Conservation (phyloP, 2,888 invertebrate genomes). For the Meliscaeva auricollis region DNA sequence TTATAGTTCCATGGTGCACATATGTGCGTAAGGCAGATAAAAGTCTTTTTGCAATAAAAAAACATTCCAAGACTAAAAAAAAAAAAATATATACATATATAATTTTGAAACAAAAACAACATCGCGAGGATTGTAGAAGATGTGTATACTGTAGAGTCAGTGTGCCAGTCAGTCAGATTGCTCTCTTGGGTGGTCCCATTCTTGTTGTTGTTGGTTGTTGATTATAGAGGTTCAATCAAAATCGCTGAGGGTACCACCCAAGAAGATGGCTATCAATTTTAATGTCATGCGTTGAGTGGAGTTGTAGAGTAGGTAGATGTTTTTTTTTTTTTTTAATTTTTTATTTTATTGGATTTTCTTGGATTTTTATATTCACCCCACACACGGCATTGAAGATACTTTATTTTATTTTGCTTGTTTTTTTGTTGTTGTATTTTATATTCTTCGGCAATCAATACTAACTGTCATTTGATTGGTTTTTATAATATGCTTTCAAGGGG, state of each 20-base stretch:
- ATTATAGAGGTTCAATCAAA: slow-evolving; percentile 74
- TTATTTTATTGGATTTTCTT: slow-evolving; percentile 31
- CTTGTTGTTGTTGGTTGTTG: slow-evolving; percentile 53
- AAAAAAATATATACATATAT: no score
- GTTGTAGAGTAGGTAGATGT: slow-evolving; percentile 47
- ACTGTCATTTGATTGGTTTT: slow-evolving; percentile 68
- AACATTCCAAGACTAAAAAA: slow-evolving; percentile 21
- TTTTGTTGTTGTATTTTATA: slow-evolving; percentile 13
- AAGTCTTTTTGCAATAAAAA: slow-evolving; percentile 20
- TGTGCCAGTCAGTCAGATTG: slow-evolving; percentile 25
- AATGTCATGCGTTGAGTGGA: slow-evolving; percentile 67
- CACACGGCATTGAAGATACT: slow-evolving; percentile 28
- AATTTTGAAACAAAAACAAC: slow-evolving; percentile 18
- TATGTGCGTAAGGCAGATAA: slow-evolving; percentile 11
- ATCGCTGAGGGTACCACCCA: slow-evolving; percentile 74
- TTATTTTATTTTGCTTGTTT: slow-evolving; percentile 37
- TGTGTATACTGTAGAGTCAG: not conserved
- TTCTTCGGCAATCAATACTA: slow-evolving; percentile 61
- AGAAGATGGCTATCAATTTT: slow-evolving; percentile 73
- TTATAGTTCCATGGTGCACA: slow-evolving; percentile 27
- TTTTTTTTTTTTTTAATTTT: slow-evolving; percentile 36
- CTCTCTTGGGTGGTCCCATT: slow-evolving; percentile 63
- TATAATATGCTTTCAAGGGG: slow-evolving; percentile 45
- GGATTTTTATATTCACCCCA: slow-evolving; percentile 37
- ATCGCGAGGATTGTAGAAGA: slow-evolving; percentile 1